A percentile compares a stretch with the other conserved stretches of the same genome.
Conservation (phyloP, 2,113 vertebrate species). For the Pampusana beccarii region DNA sequence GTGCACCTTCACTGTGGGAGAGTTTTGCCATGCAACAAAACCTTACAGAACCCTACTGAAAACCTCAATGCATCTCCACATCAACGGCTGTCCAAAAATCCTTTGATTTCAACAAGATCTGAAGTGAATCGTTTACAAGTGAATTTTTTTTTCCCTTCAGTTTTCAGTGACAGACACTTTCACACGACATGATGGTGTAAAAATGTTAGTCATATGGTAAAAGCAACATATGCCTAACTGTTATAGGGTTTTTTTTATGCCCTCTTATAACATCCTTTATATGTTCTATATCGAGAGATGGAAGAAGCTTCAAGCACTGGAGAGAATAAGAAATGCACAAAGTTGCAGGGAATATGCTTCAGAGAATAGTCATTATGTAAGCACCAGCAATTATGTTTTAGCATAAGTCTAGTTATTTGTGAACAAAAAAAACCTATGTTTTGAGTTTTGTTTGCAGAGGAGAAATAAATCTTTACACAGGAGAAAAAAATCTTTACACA, state of each 20-base stretch:
- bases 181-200: neutral
- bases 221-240: neutral
- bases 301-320: constrained; percentile 16
- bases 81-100: neutral
- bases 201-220: neutral
- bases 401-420: neutral
- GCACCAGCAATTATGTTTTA: constrained; percentile 17
- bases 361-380: constrained; percentile 8
- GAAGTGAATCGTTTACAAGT: neutral
- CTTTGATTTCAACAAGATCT: neutral
- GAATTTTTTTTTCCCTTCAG: neutral
- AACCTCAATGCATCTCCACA: neutral
- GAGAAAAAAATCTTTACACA: neutral
- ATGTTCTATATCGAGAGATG: neutral
- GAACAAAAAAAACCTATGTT: neutral
- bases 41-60: neutral
- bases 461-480: neutral
- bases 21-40: neutral
- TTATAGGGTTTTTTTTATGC: neutral
- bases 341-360: neutral
- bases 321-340: neutral
- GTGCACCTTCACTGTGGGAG: neutral
- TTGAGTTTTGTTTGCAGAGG: neutral
- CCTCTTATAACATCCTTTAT: neutral
- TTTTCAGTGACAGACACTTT: neutral